phyloP scores from a whole-genome alignment of 2,113 vertebrate species.

The Machaerirhynchus nigripectus region DNA sequence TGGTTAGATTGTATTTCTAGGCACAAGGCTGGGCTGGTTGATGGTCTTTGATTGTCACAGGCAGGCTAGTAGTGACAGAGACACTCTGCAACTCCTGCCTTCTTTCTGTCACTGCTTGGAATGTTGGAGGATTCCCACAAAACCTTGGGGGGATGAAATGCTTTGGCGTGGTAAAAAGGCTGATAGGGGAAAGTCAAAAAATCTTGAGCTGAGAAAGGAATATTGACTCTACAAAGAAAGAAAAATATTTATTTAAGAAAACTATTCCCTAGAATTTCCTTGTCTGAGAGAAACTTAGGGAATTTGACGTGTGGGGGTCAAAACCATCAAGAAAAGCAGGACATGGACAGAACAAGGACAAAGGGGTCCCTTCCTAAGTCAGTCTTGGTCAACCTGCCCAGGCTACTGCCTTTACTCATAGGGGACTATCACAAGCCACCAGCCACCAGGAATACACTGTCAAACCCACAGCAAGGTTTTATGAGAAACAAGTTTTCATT shows the following conservation, averaged over 20 bases:
- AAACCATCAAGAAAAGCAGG: not conserved
- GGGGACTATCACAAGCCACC: not conserved
- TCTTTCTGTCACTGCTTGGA: not conserved
- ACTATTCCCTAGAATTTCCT: not conserved
- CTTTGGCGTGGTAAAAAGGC: not conserved
- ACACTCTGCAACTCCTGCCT: not conserved
- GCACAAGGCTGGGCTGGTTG: not conserved
- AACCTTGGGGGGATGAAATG: not conserved
- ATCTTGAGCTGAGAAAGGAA: not conserved
- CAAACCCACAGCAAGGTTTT: not conserved
- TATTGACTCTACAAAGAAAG: not conserved
- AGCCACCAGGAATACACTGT: not conserved
- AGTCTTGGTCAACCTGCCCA: not conserved
- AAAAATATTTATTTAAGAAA: not conserved
- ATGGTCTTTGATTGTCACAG: not conserved
- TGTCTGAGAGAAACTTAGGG: not conserved
- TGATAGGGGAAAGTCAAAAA: not conserved
- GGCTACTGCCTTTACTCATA: not conserved
- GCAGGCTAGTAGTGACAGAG: not conserved
- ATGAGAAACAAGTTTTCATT: not conserved
- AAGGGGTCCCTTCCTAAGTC: not conserved
- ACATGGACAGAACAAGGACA: not conserved
- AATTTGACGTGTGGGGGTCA: not conserved
- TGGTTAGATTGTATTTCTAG: constrained; percentile 8
- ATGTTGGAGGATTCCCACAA: not conserved